phyloP scores from a whole-genome alignment of 2,113 vertebrate species.

The Diadophis punctatus region DNA sequence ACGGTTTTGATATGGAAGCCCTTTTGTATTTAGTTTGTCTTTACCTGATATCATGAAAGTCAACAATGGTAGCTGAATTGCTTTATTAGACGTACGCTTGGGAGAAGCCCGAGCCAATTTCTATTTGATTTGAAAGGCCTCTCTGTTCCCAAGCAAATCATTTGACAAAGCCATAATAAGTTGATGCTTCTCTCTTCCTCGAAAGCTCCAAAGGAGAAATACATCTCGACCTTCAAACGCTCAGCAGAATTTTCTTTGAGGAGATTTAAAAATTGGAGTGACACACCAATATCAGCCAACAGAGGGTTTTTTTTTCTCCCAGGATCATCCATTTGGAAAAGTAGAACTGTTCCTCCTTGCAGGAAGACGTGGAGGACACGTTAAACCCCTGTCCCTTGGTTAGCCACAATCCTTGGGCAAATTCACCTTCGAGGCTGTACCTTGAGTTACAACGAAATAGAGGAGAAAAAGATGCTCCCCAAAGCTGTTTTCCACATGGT shows the following conservation, averaged over 20 bases:
- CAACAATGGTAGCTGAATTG: background rate
- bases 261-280: slow-evolving; percentile 23
- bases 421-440: background rate
- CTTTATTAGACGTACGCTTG: slow-evolving; percentile 5
- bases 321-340: background rate
- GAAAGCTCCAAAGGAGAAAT: background rate
- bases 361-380: slow-evolving; percentile 7
- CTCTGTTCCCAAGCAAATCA: background rate
- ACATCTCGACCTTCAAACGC: background rate
- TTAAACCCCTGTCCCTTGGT: background rate
- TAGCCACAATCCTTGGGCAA: background rate
- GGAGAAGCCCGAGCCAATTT: slow-evolving; percentile 16
- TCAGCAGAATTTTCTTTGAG: background rate
- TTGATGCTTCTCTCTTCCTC: background rate
- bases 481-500: background rate
- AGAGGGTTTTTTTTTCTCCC: background rate
- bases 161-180: slow-evolving; percentile 14
- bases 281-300: background rate
- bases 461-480: background rate
- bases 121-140: slow-evolving; percentile 7
- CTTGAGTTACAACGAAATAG: background rate
- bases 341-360: background rate
- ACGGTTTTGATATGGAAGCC: background rate
- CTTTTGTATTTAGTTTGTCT: background rate
- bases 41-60: background rate